phyloP scores from a whole-genome alignment of 2,113 vertebrate species.

The Percopsis transmontana region DNA sequence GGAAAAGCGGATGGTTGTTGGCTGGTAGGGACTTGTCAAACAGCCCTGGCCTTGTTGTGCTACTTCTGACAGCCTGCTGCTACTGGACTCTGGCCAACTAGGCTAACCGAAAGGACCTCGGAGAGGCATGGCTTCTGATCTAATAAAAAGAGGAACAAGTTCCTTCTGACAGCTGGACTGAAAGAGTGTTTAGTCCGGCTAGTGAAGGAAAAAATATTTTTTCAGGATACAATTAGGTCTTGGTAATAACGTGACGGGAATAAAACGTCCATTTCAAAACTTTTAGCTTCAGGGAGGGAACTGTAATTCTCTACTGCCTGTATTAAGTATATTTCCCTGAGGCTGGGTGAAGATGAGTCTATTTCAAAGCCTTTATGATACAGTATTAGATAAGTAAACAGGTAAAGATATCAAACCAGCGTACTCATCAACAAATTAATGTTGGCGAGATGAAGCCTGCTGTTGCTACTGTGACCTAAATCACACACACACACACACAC shows the following conservation, averaged over 20 bases:
- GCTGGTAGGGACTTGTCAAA: constrained; percentile 18
- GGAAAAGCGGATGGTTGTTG: background rate
- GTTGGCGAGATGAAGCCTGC: background rate
- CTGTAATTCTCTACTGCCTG: background rate
- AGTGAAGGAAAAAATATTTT: background rate
- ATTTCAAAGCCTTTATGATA: background rate
- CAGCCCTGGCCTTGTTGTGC: constrained; percentile 37
- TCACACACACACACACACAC: background rate
- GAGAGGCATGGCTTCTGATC: background rate
- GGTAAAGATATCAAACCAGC: background rate
- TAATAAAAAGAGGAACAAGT: background rate
- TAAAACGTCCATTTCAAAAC: too few relatives aligned
- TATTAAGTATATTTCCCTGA: background rate
- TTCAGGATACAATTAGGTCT: background rate
- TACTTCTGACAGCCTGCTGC: constrained; percentile 46
- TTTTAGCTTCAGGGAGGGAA: background rate
- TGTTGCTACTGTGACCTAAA: background rate
- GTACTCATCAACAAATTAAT: constrained; percentile 1
- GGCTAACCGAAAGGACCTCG: background rate
- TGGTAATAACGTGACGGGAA: background rate
- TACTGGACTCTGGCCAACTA: constrained; percentile 24
- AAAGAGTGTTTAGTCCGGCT: background rate
- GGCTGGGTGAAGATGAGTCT: background rate
- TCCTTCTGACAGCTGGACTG: background rate
- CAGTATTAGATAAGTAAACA: background rate